Evolutionary conservation across 2,113 vertebrate species (phyloP).

Genomic region (Dipodomys merriami): DNA sequence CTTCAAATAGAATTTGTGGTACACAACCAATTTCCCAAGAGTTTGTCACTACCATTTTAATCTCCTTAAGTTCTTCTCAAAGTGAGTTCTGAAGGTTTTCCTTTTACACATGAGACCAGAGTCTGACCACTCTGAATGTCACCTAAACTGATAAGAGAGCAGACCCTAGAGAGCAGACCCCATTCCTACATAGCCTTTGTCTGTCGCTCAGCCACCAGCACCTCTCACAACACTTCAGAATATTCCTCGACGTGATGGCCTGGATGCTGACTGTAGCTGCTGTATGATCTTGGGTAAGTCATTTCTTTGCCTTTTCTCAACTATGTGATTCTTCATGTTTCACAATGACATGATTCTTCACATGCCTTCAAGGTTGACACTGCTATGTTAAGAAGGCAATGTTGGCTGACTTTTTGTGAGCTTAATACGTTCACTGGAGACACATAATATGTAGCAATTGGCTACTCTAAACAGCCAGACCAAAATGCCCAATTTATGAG

Average conservation of each 20-base stretch:
- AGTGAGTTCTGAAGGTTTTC: slow-evolving; percentile 12
- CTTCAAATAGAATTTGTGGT: background rate
- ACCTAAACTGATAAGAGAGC: background rate
- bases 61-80: slow-evolving; percentile 13
- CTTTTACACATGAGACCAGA: background rate
- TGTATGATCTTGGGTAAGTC: background rate
- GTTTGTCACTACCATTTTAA: slow-evolving; percentile 1
- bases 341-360: background rate
- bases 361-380: background rate
- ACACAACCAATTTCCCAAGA: background rate
- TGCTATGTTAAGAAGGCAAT: background rate
- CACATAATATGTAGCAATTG: background rate
- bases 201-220: background rate
- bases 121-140: background rate
- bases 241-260: background rate
- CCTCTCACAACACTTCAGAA: background rate
- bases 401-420: background rate
- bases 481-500: slow-evolving; percentile 18
- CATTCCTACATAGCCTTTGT: background rate
- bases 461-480: background rate
- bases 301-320: background rate
- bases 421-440: background rate
- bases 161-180: background rate
- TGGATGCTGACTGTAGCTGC: background rate
- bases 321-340: slow-evolving; percentile 2